Base-by-base conservation (phyloP, 2,113 vertebrate genomes). In the Hiodon tergisus region DNA sequence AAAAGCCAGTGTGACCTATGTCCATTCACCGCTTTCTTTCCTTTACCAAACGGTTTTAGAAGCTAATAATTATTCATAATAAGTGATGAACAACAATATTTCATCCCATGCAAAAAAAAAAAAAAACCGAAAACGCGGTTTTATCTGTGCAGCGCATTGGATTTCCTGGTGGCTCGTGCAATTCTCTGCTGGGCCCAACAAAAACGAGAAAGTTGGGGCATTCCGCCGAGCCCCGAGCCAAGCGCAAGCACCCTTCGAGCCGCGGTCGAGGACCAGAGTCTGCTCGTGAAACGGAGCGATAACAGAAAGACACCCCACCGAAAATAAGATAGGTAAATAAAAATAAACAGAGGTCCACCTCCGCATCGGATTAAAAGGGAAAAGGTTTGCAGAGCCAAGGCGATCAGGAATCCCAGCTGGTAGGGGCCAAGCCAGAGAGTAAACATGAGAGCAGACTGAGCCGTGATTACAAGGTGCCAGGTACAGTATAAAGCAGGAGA, bases 401-500 rank as follows among this genome's bases (percentile, higher is more conserved):
- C 68, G 52, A 52, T 53, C 69, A 70, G 53, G 69, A 68, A 55
- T 6, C 17, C 69, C 69, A 70, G 53, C 69, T 70, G 81, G 80
- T 65, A 47, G 81, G 86, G 85, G 87, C 82, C 86, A 88, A 91
- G 81, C 88, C 87, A 88, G 89, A 93, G 90, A 91, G 81, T 83
- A 92, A 93, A 92, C 88, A 90, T 86, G 82, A 85, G 89, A 89
- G 88, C 89, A 89, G 88, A 86, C 89, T 87, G 66, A 89, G 88
- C 88, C 90, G 91, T 90, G 88, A 91, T 93, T 91, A 93, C 83
- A 81, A 77, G 51, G 77, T 89, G 92, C 93, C 92, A 94, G 90
- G 88, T 94, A 94, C 93, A 92, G 94, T 93, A 90, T 91, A 90
- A 76, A 78, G 69, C 50, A 72, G 78, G 72, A 83, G 89, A 92